phyloP scores from a whole-genome alignment of 2,113 vertebrate genomes.

The Holacanthus passer region DNA sequence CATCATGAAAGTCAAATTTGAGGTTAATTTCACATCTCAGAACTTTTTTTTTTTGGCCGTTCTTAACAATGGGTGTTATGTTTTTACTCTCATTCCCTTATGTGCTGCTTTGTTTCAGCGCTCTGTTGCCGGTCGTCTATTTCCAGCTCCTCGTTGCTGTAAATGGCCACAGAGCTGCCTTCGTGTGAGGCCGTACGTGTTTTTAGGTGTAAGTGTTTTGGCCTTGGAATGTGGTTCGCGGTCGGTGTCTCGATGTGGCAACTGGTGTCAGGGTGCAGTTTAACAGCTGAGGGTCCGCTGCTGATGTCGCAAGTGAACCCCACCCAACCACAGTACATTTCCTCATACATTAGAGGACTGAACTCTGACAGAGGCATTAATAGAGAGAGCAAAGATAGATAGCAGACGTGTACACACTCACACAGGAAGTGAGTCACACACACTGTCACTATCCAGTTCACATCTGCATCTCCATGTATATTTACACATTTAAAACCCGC shows the following conservation, averaged over 20 bases:
- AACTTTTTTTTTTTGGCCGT: not conserved
- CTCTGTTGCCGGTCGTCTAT: not conserved
- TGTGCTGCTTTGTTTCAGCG: not conserved
- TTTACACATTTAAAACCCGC: not conserved
- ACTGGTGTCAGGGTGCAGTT: conserved; percentile 56
- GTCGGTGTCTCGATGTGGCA: conserved; percentile 37
- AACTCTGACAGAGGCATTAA: conserved; percentile 6
- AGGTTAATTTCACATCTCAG: not conserved
- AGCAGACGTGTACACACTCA: not conserved
- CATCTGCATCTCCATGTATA: conserved; percentile 23
- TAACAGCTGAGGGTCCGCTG: conserved; percentile 66
- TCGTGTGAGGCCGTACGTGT: conserved; percentile 5
- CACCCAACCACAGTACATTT: conserved; percentile 28
- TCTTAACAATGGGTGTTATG: not conserved
- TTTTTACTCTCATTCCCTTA: not conserved
- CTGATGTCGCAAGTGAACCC: conserved; percentile 54
- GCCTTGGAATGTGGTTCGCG: conserved; percentile 33
- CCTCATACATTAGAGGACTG: not conserved
- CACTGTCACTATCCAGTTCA: conserved; percentile 19
- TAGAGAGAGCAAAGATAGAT: conserved; percentile 26
- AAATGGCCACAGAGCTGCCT: conserved; percentile 1
- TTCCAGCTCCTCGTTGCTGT: not conserved
- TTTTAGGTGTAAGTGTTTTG: conserved; percentile 15
- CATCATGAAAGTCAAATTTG: not conserved
- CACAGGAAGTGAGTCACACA: conserved; percentile 66